These are phyloP conservation scores for Pyrocephalus nanus DNA, from an alignment of 2,797 vertebrate species.

Conservation along the genomic window DNA sequence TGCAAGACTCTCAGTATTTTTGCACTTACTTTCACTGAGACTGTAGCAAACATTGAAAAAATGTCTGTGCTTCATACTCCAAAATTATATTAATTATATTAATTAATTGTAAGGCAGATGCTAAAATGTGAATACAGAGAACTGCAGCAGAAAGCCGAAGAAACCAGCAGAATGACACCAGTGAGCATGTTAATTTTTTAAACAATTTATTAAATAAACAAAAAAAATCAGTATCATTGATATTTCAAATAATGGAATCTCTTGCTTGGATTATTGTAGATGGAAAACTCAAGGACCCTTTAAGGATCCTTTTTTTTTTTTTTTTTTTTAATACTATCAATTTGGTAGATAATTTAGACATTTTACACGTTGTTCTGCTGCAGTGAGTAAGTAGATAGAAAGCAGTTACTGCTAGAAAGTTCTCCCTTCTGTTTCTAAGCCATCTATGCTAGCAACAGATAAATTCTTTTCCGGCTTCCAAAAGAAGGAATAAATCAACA, in stretches of 20 bases:
- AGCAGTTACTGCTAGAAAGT: neutral
- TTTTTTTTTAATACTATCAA: neutral
- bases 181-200: neutral
- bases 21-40: neutral
- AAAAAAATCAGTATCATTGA: neutral
- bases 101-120: neutral
- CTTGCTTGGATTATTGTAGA: neutral
- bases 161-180: neutral
- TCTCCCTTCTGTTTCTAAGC: neutral
- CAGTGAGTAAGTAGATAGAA: neutral
- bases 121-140: neutral
- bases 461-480: neutral
- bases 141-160: neutral
- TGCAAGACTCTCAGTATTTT: neutral
- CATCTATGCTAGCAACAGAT: neutral
- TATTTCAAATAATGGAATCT: neutral
- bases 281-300: neutral
- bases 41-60: neutral
- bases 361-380: neutral
- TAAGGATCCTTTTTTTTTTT: neutral
- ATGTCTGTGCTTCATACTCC: neutral
- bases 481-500: neutral
- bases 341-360: neutral
- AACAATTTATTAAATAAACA: neutral
- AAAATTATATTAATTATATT: neutral